Base-by-base conservation (phyloP, 2,888 invertebrate species). In the Hermodice carunculata region DNA sequence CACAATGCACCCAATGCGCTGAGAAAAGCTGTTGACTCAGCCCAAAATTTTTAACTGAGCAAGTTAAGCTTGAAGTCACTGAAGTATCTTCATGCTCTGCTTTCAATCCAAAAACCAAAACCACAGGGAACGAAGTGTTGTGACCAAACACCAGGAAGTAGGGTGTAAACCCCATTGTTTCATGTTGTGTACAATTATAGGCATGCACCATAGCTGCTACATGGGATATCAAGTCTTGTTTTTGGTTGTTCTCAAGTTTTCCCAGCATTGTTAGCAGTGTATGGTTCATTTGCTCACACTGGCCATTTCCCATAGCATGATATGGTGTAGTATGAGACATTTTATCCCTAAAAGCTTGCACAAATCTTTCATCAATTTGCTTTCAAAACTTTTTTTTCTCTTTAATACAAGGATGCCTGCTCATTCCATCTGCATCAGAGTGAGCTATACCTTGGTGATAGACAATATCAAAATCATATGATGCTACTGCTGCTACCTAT, bases 281-380 rank as follows among this genome's bases (percentile, higher is more conserved):
- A 29, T 61, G 22, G 22, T 70, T 68, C 22, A 44, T 66, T 51
- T 64, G 34, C 49, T 72, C 67, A n/a, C n/a, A n/a, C n/a, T n/a
- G n/a, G n/a, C 68, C 73, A 62, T 70, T 74, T 5, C 72, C 70
- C 40, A 58, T 58, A 0, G 70, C 70, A 31, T 66, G 61, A 49
- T 62, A 68, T 3, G 61, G 43, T 8, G 52, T 61, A n/a, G 61
- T 61, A 6, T 42, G 24, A n/a, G 42, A 42, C 31, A 53, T 61
- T 11, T 14, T 17, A 61, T 31, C 0, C 46, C 61, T 11, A 19
- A 24, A 11, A 52, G 14, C 17, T 48, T 40, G 1, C 53, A 53
- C 24, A 61, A 31, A 14, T 52, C 22, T n/a, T 19, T 19, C 11
- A 61, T 26, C 22, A 61, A 5, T 6, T 8, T 24, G 28, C n/a